Evolutionary conservation across 2,888 invertebrate genomes (phyloP).

Genomic region (Aproaerema taeniolella): DNA sequence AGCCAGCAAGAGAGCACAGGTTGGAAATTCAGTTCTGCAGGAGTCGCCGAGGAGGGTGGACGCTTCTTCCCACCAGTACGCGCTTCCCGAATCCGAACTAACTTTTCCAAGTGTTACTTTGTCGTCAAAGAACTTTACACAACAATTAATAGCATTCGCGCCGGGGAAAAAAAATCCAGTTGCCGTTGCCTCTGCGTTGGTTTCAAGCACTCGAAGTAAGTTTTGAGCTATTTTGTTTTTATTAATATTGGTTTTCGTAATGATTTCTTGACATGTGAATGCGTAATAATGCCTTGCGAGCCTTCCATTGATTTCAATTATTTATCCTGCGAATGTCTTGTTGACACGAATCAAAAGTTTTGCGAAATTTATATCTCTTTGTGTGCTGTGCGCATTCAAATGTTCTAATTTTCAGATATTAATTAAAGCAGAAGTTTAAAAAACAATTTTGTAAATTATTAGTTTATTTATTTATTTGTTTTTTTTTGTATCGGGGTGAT

Average conservation of each 20-base stretch:
- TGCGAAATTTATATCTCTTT: background rate
- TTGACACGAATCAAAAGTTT: too few species aligned
- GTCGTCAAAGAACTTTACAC: background rate
- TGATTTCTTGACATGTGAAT: conserved; percentile 20
- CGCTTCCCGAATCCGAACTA: background rate
- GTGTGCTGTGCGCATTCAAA: background rate
- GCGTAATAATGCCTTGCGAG: conserved; percentile 13
- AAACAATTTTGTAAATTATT: too few species aligned
- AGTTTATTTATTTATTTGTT: too few species aligned
- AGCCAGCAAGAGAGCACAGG: conserved; percentile 35
- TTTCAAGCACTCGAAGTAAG: background rate
- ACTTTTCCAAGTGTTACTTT: conserved; percentile 2
- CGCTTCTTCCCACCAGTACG: conserved; percentile 27
- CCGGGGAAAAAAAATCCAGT: too few species aligned
- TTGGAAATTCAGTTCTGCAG: conserved; percentile 46
- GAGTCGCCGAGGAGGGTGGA: conserved; percentile 30
- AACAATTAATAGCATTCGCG: too few species aligned
- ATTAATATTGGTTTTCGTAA: too few species aligned
- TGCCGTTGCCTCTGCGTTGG: too few species aligned
- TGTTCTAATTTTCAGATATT: too few species aligned
- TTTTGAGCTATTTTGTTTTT: conserved; percentile 8
- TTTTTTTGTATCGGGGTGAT: too few species aligned
- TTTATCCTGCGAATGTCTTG: conserved; percentile 5
- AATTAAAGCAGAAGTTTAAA: too few species aligned
- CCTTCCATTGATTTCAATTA: conserved; percentile 16